These are phyloP conservation scores for Heliconius hermathena DNA, from an alignment of 1,140 invertebrate species.

Conservation along the genomic window DNA sequence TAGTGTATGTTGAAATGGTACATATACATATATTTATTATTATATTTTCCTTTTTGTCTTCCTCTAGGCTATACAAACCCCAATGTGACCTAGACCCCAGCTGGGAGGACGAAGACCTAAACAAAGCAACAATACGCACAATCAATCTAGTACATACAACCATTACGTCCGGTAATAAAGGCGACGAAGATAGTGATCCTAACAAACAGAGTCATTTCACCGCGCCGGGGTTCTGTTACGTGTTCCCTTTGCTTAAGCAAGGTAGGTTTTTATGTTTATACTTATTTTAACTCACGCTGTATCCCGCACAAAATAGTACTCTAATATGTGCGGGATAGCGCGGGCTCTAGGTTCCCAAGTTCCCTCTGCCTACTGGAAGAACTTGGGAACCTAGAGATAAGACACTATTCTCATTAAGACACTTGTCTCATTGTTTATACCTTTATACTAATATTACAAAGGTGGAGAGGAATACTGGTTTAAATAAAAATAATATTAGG, in stretches of 20 bases:
- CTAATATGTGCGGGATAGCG: too few relatives aligned
- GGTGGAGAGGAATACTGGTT: too few relatives aligned
- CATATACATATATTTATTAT: not conserved
- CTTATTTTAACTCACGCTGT: too few relatives aligned
- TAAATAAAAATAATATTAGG: too few relatives aligned
- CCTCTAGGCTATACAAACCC: conserved; percentile 85
- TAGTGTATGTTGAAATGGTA: not conserved
- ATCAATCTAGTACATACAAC: conserved; percentile 82
- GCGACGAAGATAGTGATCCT: conserved; percentile 25
- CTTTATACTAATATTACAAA: too few relatives aligned
- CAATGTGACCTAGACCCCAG: conserved; percentile 88
- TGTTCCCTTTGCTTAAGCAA: conserved; percentile 90
- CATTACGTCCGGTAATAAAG: conserved; percentile 62
- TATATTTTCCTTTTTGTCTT: not conserved
- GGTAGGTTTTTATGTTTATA: conserved; percentile 63
- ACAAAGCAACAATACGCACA: conserved; percentile 83
- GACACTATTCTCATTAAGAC: too few relatives aligned
- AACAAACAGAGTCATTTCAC: conserved; percentile 80
- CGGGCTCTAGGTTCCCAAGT: too few relatives aligned
- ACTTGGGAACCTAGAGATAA: too few relatives aligned
- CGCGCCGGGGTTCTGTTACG: conserved; percentile 90
- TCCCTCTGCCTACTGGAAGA: too few relatives aligned
- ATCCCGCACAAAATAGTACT: not conserved
- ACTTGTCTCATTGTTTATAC: too few relatives aligned
- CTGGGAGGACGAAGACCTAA: conserved; percentile 90